Evolutionary conservation across 2,113 vertebrate genomes (phyloP).

Genomic region (Anthoscopus minutus): DNA sequence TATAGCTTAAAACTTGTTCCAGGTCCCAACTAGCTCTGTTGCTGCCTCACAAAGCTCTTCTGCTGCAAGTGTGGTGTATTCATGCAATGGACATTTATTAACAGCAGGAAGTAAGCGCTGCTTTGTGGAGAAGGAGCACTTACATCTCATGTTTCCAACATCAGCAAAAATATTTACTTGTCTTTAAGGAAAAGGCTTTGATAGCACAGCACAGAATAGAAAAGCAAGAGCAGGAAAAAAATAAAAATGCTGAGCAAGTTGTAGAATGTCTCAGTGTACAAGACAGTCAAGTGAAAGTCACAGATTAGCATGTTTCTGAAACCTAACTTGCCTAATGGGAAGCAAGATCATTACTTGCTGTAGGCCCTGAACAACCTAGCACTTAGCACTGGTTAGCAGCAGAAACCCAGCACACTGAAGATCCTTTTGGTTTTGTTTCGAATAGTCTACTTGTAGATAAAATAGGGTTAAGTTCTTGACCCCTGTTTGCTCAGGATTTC

Average conservation of each 20-base stretch:
- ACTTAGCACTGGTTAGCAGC: not conserved
- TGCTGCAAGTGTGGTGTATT: not conserved
- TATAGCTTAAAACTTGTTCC: not conserved
- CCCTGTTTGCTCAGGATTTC: not conserved
- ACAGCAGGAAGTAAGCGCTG: not conserved
- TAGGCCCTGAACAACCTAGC: not conserved
- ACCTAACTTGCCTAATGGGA: not conserved
- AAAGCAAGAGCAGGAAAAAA: not conserved
- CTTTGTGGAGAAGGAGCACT: not conserved
- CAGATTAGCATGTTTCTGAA: not conserved
- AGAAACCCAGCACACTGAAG: not conserved
- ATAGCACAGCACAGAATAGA: not conserved
- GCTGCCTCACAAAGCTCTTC: not conserved
- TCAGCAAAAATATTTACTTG: not conserved
- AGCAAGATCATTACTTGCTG: not conserved
- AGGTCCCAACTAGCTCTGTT: not conserved
- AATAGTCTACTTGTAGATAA: not conserved
- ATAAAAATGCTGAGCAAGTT: not conserved
- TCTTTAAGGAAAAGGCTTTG: not conserved
- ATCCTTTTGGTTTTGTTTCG: not conserved
- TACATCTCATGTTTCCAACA: not conserved
- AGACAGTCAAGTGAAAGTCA: not conserved
- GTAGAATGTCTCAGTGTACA: not conserved
- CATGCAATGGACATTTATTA: not conserved
- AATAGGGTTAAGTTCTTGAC: not conserved